Conservation (phyloP, 2,797 vertebrate genomes). For the Sebastes steindachneri region DNA sequence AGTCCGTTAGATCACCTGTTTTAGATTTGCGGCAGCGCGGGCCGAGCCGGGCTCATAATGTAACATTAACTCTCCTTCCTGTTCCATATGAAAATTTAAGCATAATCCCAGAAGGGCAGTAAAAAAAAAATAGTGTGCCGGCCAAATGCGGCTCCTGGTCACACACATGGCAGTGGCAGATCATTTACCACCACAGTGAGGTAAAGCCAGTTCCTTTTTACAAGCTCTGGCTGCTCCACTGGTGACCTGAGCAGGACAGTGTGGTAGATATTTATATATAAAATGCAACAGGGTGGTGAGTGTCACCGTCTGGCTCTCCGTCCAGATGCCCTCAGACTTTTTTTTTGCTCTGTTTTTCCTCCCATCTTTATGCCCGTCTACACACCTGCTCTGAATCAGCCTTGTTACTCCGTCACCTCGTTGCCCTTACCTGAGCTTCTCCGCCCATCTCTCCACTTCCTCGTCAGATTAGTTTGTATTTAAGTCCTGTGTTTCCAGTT, state of each 20-base stretch:
- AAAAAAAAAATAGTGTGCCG: conserved; percentile 64
- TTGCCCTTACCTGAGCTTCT: no score
- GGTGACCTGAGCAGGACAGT: conserved; percentile 29
- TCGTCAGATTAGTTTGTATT: no score
- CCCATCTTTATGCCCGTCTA: no score
- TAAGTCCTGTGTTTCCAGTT: no score
- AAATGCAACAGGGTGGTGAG: neutral
- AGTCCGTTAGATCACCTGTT: conserved; percentile 73
- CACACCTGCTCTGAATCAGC: no score
- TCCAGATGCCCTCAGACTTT: no score
- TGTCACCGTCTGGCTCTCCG: rapidly evolving
- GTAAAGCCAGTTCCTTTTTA: conserved; percentile 50
- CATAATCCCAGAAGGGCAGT: conserved; percentile 79
- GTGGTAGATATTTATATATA: conserved; percentile 15
- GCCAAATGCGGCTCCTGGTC: conserved; percentile 77
- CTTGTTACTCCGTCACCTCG: no score
- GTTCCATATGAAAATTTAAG: conserved; percentile 81
- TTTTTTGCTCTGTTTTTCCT: no score
- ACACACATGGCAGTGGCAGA: conserved; percentile 56
- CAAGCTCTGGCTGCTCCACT: conserved; percentile 30
- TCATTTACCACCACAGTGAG: conserved; percentile 50
- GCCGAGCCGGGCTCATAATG: conserved; percentile 63
- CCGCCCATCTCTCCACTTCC: no score
- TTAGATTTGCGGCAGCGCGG: conserved; percentile 75
- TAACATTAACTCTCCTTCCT: conserved; percentile 84